These are phyloP conservation scores for Dicyrtomina minuta DNA, from an alignment of 2,888 invertebrate species.

Conservation along the genomic window DNA sequence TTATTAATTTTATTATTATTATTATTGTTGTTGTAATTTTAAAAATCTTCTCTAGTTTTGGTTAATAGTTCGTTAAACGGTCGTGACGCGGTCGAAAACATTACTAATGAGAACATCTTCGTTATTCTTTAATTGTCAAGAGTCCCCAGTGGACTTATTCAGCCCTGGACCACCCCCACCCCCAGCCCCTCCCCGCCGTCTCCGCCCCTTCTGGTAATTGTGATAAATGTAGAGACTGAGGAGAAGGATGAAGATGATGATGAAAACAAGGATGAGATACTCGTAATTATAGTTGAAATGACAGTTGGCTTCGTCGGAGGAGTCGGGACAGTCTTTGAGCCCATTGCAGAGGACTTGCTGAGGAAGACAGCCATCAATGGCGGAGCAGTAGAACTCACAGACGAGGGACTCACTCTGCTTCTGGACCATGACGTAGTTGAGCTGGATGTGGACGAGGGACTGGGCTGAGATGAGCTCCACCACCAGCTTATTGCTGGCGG, in stretches of 20 bases:
- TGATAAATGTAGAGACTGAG: constrained; percentile 29
- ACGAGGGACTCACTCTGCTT: constrained; percentile 26
- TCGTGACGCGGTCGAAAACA: constrained; percentile 28
- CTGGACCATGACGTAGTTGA: constrained; percentile 30
- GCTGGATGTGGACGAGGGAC: neutral
- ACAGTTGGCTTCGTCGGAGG: constrained; percentile 51
- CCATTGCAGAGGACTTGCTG: constrained; percentile 47
- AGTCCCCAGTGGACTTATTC: too few species aligned
- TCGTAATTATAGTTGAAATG: constrained; percentile 35
- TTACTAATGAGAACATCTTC: constrained; percentile 21
- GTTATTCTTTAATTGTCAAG: constrained; percentile 36
- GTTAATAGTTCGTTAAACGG: too few species aligned
- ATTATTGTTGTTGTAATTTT: too few species aligned
- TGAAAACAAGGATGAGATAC: constrained; percentile 18
- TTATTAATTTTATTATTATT: too few species aligned
- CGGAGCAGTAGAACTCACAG: constrained; percentile 34
- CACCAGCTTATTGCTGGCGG: constrained; percentile 23
- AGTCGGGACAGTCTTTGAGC: constrained; percentile 47
- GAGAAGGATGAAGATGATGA: constrained; percentile 21
- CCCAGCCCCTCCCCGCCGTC: neutral
- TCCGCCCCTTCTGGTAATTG: constrained; percentile 23
- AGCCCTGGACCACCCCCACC: too few species aligned
- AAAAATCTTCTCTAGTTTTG: too few species aligned
- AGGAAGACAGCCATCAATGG: constrained; percentile 36
- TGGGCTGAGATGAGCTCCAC: constrained; percentile 21